These are phyloP conservation scores for Vireo altiloquus DNA, from an alignment of 2,113 vertebrate species.

Conservation along the genomic window DNA sequence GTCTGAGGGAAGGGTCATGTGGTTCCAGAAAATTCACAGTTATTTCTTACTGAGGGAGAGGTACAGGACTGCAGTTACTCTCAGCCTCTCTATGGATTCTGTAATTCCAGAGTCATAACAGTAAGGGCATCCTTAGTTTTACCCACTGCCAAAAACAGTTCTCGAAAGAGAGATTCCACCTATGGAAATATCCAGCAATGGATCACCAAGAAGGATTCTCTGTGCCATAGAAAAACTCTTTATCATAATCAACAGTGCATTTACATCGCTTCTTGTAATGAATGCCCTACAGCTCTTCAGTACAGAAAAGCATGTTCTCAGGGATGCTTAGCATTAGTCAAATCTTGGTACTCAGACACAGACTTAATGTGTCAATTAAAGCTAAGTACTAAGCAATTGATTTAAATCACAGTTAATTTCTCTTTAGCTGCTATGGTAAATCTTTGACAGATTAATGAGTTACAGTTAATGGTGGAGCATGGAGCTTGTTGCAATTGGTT, in stretches of 20 bases:
- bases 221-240: background rate
- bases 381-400: constrained; percentile 15
- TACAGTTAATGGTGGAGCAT: background rate
- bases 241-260: background rate
- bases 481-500: background rate
- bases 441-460: constrained; percentile 21
- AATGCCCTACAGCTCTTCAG: background rate
- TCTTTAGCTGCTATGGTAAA: background rate
- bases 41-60: background rate
- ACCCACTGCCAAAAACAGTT: background rate
- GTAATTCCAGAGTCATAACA: background rate
- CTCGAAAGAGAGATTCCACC: background rate
- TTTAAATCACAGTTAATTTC: constrained; percentile 47
- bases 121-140: background rate
- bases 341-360: constrained; percentile 24
- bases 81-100: background rate
- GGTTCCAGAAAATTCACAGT: background rate
- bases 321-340: constrained; percentile 31
- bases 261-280: background rate
- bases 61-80: background rate
- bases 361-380: constrained; percentile 42
- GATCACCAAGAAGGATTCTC: background rate
- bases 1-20: background rate
- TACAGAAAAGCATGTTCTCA: background rate
- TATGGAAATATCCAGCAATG: background rate